Evolutionary conservation across 2,888 invertebrate species (phyloP), one percentile per base, ranked within the genome.

Genomic region (Clanis bilineata): DNA sequence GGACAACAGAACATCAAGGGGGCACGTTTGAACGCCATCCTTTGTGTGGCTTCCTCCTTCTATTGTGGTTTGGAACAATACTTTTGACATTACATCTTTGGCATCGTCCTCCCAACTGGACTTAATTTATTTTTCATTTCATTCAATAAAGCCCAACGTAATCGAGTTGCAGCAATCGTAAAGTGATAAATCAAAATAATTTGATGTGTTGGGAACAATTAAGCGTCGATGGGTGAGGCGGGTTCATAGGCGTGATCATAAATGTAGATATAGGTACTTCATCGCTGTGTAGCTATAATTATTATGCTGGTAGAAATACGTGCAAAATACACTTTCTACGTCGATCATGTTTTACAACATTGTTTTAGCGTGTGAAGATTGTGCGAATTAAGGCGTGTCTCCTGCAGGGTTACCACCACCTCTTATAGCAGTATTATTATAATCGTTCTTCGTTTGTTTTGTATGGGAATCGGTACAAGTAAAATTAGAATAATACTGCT

Each of bases 181-280:
- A 88, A 83, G 85, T 85, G 67, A 90, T 90, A 90, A 92, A 92
- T 92, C 92, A 92, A 90, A 90, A 90, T 90, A 88, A 90, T 89
- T 85, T 80, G 82, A 79, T 83, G 83, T 77, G 82, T 79, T 85
- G 73, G 77, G 80, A 88, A 87, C 89, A 90, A 90, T 89, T 89
- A 88, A 80, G 81, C 74, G 72, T 79, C 79, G 77, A 72, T 70
- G 76, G 76, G 79, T 82, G 83, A 83, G 77, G 73, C 72, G 74
- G 71, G 32, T 51, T 59, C 64, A 38, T 61, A 60, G 47, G 51
- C 60, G 65, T 62, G 63, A 66, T 66, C 68, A 62, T 67, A 64
- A 61, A 62, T 47, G 65, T 23, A 23, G 10, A 18, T 41, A 25
- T 7, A 41, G 12, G 15, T 56, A 23, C 7, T 12, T 43, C 15